Base-by-base conservation (phyloP, 2,797 vertebrate species). In the Lacerta viridis region DNA sequence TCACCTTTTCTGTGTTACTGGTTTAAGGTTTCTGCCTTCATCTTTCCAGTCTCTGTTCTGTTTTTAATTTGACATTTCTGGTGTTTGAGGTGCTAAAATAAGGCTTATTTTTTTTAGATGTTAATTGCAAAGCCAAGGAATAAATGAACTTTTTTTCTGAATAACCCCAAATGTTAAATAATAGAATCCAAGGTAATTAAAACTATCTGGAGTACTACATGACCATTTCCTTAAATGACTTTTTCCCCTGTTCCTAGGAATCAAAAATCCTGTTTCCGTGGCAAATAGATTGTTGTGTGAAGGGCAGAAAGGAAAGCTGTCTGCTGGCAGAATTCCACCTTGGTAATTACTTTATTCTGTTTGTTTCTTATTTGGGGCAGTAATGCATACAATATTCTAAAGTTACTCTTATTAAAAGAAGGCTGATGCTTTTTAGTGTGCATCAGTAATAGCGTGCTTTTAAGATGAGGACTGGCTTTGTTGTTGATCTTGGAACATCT, bases 261-360 rank as follows among this genome's bases (percentile, higher is more conserved):
- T 99, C 95, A 99, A 98, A 97, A 99, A 99, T 95, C 99, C 99
- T n/a, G 98, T 99, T 79, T 97, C 98, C 90, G 99, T 99, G 96
- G 99, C 99, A 90, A 98, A 98, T 96, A 98, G 98, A 96, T 97
- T 99, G 64, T 97, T 99, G 93, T 98, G 95, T 96, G 99, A 99
- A 98, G 98, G 98, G 90, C 99, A 99, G 97, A 99, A 99, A 96
- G 99, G 99, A 93, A 99, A 99, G 91, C 98, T 99, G 61, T 99
- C 99, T 74, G 99, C 99, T 94, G 99, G 99, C 95, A 98, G 99
- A 96, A 99, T 99, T 96, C 99, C 99, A 91, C 99, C 99, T 85
- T 99, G 99, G 99, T 99, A 98, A 99, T 96, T 93, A 88, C 87
- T 96, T 95, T 96, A 86, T 92, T 95, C 93, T 96, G 90, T 80